Conservation (phyloP, 1,140 invertebrate species). For the Orchesella cincta region DNA sequence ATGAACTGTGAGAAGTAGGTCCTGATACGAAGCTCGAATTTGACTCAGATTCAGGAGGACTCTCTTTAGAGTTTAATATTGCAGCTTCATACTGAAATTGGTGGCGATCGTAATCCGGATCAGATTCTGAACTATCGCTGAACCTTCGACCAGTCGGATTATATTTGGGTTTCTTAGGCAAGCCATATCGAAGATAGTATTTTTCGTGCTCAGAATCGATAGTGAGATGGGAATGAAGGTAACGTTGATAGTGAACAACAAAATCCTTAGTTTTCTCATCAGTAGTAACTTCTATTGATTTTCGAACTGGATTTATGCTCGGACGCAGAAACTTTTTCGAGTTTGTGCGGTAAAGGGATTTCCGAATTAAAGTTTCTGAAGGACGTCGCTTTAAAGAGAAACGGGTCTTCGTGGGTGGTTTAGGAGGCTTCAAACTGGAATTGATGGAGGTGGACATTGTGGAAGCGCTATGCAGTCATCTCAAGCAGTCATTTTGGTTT, state of each 20-base stretch:
- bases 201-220: conserved; percentile 1
- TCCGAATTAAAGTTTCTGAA: not conserved
- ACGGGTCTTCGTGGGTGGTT: too few species aligned
- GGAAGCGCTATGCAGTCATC: too few species aligned
- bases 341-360: not conserved
- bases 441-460: too few species aligned
- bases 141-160: not conserved
- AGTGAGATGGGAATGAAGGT: not conserved
- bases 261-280: not conserved
- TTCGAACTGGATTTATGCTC: not conserved
- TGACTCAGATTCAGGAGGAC: too few species aligned
- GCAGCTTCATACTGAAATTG: too few species aligned
- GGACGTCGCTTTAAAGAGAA: not conserved
- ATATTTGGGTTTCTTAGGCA: not conserved
- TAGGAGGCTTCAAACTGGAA: too few species aligned
- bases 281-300: not conserved
- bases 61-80: too few species aligned
- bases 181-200: not conserved
- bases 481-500: too few species aligned
- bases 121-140: not conserved
- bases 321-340: not conserved
- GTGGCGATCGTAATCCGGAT: not conserved
- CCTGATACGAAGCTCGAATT: too few species aligned
- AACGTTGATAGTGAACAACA: not conserved
- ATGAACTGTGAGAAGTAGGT: too few species aligned